Conservation (phyloP, 2,113 vertebrate genomes). For the Etheostoma spectabile region DNA sequence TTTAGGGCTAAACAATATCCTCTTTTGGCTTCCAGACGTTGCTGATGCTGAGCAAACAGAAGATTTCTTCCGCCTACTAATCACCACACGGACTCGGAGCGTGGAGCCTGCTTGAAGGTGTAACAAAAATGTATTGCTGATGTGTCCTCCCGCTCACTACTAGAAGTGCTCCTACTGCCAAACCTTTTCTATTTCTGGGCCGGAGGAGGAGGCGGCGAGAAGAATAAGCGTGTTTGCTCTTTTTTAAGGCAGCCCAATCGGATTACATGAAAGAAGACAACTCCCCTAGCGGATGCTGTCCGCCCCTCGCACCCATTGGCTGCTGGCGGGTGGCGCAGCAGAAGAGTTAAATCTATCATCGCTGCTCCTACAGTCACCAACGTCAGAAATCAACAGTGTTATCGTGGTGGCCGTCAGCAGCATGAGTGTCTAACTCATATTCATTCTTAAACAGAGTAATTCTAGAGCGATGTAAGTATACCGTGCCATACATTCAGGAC, state of each 20-base stretch:
- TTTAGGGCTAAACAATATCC: not conserved
- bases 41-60: conserved; percentile 16
- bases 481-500: not conserved
- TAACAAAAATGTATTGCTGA: conserved; percentile 8
- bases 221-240: conserved; percentile 63
- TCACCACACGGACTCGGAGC: not conserved
- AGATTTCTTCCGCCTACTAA: not conserved
- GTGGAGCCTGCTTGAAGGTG: not conserved
- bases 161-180: not conserved
- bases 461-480: not conserved
- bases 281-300: conserved; percentile 75
- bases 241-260: conserved; percentile 83
- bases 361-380: not conserved
- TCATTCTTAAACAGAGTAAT: not conserved
- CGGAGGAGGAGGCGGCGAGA: conserved; percentile 17
- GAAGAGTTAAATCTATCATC: not conserved
- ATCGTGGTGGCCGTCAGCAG: conserved; percentile 35
- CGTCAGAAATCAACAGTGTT: conserved; percentile 60
- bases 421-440: not conserved
- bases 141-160: conserved; percentile 28
- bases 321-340: not conserved
- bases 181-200: conserved; percentile 76
- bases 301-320: conserved; percentile 77
- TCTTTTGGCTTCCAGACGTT: not conserved
- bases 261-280: conserved; percentile 75